A percentile compares a stretch with the other conserved stretches of the same genome.
These are phyloP conservation scores for Euzophera pinguis DNA, from an alignment of 2,888 invertebrate genomes.

Conservation along the genomic window DNA sequence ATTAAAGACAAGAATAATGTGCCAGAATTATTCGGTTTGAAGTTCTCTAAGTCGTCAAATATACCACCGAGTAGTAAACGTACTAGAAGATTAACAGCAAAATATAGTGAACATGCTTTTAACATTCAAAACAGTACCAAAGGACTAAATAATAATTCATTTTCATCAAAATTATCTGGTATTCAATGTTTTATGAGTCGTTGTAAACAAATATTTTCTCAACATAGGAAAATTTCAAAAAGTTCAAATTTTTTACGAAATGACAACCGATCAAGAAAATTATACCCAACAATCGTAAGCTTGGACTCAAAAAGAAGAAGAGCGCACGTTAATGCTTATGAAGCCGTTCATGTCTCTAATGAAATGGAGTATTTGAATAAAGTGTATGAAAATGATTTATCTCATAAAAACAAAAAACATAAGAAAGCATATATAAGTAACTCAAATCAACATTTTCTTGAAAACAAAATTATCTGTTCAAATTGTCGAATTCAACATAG, in stretches of 20 bases:
- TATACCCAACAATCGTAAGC: too few relatives aligned
- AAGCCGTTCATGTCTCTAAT: background rate
- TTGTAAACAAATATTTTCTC: slow-evolving; percentile 3
- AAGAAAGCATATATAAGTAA: background rate
- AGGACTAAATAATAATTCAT: background rate
- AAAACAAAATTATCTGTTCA: background rate
- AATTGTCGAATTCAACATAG: background rate
- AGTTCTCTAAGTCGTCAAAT: background rate
- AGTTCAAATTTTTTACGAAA: too few relatives aligned
- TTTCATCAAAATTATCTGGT: background rate
- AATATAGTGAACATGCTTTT: background rate
- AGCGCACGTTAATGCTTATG: too few relatives aligned
- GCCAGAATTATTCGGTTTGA: background rate
- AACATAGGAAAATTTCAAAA: background rate
- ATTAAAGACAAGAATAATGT: background rate
- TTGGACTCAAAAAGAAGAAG: too few relatives aligned
- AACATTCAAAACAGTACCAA: background rate
- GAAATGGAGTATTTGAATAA: too few relatives aligned
- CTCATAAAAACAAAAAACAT: too few relatives aligned
- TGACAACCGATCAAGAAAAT: too few relatives aligned
- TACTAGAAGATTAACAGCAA: background rate
- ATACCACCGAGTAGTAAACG: background rate
- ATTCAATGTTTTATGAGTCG: background rate
- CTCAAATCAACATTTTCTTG: too few relatives aligned
- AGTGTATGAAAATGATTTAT: too few relatives aligned